phyloP scores from a whole-genome alignment of 2,113 vertebrate species.

The Cryptoleucopteryx plumbea region DNA sequence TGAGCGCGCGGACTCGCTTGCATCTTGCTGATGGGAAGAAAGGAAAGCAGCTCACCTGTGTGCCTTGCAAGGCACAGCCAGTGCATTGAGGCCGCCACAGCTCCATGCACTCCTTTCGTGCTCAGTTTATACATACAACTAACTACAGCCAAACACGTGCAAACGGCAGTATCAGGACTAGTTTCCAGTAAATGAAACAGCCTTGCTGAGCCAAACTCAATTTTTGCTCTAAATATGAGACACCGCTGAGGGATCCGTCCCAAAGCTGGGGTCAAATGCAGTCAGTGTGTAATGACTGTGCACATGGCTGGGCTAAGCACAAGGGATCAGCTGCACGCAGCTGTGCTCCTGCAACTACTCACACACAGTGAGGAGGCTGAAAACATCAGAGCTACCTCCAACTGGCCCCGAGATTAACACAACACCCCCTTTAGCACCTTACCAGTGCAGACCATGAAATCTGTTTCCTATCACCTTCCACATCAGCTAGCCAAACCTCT shows the following conservation, averaged over 20 bases:
- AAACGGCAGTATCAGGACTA: neutral
- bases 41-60: neutral
- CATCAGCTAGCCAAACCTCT: neutral
- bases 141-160: neutral
- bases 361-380: neutral
- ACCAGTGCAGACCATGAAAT: neutral
- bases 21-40: constrained; percentile 18
- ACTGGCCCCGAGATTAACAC: neutral
- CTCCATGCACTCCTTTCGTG: fast-evolving
- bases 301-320: neutral
- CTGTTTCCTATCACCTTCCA: neutral
- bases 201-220: neutral
- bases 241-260: neutral
- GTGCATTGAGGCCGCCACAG: neutral
- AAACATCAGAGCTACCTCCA: neutral
- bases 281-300: neutral
- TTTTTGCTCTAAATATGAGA: neutral
- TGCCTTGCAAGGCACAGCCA: neutral
- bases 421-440: neutral
- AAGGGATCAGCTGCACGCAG: neutral
- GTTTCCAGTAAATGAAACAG: neutral
- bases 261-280: fast-evolving
- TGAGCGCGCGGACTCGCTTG: constrained; percentile 69
- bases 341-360: neutral
- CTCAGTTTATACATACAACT: neutral